Evolutionary conservation across 2,797 vertebrate species (phyloP).

Genomic region (Pempheris klunzingeri): DNA sequence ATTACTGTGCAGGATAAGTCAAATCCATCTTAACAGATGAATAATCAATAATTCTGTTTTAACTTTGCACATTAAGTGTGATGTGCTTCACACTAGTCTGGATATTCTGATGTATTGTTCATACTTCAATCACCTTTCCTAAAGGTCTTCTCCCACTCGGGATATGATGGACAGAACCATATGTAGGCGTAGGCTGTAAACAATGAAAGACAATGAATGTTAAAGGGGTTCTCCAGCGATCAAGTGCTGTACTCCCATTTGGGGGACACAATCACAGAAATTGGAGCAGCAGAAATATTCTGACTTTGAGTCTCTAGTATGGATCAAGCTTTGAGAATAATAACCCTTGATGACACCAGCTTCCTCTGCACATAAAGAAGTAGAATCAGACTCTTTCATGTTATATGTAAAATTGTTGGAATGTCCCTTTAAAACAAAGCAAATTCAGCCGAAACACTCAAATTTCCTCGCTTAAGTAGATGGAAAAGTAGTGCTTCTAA

Average conservation of each 20-base stretch:
- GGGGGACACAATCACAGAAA: background rate
- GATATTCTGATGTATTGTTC: background rate
- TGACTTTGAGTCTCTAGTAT: background rate
- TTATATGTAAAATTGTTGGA: background rate
- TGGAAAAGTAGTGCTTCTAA: background rate
- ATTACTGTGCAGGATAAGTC: background rate
- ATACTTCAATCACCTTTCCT: constrained; percentile 72
- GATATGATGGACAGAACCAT: constrained; percentile 76
- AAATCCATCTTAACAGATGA: background rate
- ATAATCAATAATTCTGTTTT: background rate
- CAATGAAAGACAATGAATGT: constrained; percentile 4
- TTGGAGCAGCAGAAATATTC: background rate
- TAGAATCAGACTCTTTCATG: no score
- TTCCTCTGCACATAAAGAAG: background rate
- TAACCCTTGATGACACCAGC: no score
- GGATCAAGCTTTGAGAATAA: background rate
- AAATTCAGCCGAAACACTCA: background rate
- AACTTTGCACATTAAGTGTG: background rate
- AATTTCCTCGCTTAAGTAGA: background rate
- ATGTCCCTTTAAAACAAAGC: background rate
- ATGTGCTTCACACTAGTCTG: constrained; percentile 3
- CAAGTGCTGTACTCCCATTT: no score
- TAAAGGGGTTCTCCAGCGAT: background rate
- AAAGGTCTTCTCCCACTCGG: constrained; percentile 70
- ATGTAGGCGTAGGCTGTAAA: constrained; percentile 71